A percentile compares a stretch with the other conserved stretches of the same genome.
Conservation (phyloP, 2,888 invertebrate species). For the Nysson spinosus region DNA sequence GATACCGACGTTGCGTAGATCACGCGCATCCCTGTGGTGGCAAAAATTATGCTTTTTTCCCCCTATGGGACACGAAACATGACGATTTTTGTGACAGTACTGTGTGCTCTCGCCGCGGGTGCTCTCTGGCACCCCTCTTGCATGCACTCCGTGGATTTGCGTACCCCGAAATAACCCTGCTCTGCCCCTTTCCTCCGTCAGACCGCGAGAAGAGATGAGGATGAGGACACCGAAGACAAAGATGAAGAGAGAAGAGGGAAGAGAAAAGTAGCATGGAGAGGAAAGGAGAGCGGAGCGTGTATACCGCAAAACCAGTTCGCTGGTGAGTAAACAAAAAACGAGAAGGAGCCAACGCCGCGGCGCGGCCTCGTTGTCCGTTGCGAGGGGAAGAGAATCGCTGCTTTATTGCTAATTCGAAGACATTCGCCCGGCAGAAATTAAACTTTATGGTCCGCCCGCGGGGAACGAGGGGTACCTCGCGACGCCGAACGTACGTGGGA, state of each 20-base stretch:
- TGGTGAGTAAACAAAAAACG: slow-evolving; percentile 77
- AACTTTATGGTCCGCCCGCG: slow-evolving; percentile 72
- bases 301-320: slow-evolving; percentile 77
- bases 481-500: slow-evolving; percentile 50
- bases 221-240: slow-evolving; percentile 39
- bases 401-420: slow-evolving; percentile 76
- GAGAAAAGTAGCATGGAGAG: too few relatives aligned
- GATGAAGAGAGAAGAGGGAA: slow-evolving; percentile 28
- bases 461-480: slow-evolving; percentile 50
- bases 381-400: slow-evolving; percentile 66
- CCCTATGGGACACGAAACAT: neutral
- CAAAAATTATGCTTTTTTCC: slow-evolving; percentile 8
- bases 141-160: slow-evolving; percentile 53
- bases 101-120: slow-evolving; percentile 34
- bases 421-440: slow-evolving; percentile 71
- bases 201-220: slow-evolving; percentile 28
- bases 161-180: slow-evolving; percentile 63
- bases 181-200: slow-evolving; percentile 38
- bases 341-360: slow-evolving; percentile 69
- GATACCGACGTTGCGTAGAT: neutral
- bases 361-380: slow-evolving; percentile 68
- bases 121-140: slow-evolving; percentile 46
- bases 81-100: slow-evolving; percentile 44
- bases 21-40: neutral
- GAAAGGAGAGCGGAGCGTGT: slow-evolving; percentile 57